A percentile compares a stretch with the other conserved stretches of the same genome.
These are phyloP conservation scores for Dryomyza anilis DNA, from an alignment of 2,888 invertebrate genomes.

Conservation along the genomic window DNA sequence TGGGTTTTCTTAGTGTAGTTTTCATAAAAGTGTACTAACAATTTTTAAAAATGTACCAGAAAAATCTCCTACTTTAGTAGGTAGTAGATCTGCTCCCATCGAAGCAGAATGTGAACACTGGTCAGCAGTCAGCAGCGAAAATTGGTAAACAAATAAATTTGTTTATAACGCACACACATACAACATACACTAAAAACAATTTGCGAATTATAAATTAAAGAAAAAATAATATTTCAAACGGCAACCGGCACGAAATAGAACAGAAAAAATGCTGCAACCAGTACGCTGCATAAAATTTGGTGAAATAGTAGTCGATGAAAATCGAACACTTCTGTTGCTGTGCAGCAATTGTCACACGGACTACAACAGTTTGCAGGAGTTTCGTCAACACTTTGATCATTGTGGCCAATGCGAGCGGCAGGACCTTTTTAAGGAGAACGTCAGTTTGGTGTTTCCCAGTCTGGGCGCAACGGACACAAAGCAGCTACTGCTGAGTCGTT, in stretches of 20 bases:
- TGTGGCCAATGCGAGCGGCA: slow-evolving; percentile 31
- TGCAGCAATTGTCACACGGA: slow-evolving; percentile 47
- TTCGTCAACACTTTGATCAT: slow-evolving; percentile 42
- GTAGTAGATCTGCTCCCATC: no score
- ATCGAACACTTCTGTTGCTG: slow-evolving; percentile 42
- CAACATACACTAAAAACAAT: background rate
- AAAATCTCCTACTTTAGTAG: no score
- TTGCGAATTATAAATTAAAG: slow-evolving; percentile 6
- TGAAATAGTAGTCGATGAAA: slow-evolving; percentile 47
- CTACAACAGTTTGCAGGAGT: slow-evolving; percentile 39
- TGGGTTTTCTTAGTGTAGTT: no score
- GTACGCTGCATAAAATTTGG: slow-evolving; percentile 45
- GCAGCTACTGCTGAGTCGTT: slow-evolving; percentile 23
- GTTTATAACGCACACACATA: slow-evolving; percentile 5
- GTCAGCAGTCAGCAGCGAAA: background rate
- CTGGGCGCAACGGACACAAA: slow-evolving; percentile 13
- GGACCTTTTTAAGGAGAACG: slow-evolving; percentile 4
- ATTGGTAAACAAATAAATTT: background rate
- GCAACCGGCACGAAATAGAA: background rate
- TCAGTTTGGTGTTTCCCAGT: background rate
- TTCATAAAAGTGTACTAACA: no score
- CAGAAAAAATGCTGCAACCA: slow-evolving; percentile 33
- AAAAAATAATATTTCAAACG: slow-evolving; percentile 5
- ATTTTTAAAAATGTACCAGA: no score
- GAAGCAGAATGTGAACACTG: no score